Evolutionary conservation across 1,140 invertebrate species (phyloP).

Genomic region (Drosophila tropicalis): DNA sequence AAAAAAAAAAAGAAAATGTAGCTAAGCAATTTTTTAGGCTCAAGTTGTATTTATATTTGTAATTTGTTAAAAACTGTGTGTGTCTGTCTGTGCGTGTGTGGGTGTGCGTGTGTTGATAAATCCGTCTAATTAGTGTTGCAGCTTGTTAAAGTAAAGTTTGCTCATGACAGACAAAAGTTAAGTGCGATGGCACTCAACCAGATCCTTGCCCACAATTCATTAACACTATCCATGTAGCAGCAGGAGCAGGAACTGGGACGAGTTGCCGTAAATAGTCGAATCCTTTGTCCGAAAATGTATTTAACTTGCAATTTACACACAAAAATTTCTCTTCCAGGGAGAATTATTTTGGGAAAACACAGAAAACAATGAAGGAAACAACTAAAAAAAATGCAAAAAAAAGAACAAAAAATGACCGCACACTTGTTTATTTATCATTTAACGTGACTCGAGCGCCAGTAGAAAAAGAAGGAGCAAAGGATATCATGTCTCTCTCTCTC

Average conservation of each 20-base stretch:
- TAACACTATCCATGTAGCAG: conserved; percentile 39
- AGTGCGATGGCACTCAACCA: conserved; percentile 8
- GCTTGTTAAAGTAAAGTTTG: conserved; percentile 42
- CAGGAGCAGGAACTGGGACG: background rate
- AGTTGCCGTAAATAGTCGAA: conserved; percentile 44
- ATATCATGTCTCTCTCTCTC: conserved; percentile 20
- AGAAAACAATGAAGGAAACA: background rate
- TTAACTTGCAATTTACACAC: conserved; percentile 21
- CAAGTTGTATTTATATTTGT: conserved; percentile 11
- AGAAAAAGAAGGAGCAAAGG: background rate
- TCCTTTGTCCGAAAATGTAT: conserved; percentile 12
- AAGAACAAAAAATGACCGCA: conserved; percentile 43
- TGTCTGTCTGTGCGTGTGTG: background rate
- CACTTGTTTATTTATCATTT: conserved; percentile 79
- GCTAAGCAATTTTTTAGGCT: conserved; percentile 7
- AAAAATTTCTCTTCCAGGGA: background rate
- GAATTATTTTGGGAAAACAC: background rate
- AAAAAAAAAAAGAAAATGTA: background rate
- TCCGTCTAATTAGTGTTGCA: conserved; percentile 52
- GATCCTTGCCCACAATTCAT: conserved; percentile 51
- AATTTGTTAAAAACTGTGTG: background rate
- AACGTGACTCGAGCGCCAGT: conserved; percentile 30
- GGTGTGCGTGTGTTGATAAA: conserved; percentile 34
- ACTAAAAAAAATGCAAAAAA: conserved; percentile 10
- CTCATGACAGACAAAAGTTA: conserved; percentile 1